Conservation (phyloP, 2,888 invertebrate genomes). For the Pycnomerus fuliginosus region DNA sequence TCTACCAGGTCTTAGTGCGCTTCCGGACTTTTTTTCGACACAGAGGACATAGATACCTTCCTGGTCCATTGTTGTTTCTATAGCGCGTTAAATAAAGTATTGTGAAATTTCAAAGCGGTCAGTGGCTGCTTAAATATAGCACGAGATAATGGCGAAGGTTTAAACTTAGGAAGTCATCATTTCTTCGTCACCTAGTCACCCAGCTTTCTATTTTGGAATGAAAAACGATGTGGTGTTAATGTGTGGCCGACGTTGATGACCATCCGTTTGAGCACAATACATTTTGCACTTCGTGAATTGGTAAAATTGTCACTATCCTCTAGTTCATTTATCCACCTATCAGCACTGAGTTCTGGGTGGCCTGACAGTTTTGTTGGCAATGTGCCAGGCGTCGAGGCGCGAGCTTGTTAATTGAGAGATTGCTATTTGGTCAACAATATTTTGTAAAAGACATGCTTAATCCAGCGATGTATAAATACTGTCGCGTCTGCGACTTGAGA, state of each 20-base stretch:
- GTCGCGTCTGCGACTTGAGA: slow-evolving; percentile 49
- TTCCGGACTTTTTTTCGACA: slow-evolving; percentile 35
- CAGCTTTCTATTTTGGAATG: slow-evolving; percentile 39
- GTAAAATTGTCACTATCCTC: slow-evolving; percentile 45
- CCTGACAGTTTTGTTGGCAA: slow-evolving; percentile 35
- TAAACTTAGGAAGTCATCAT: slow-evolving; percentile 34
- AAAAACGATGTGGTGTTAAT: slow-evolving; percentile 41
- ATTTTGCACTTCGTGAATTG: slow-evolving; percentile 47
- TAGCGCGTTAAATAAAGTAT: not conserved
- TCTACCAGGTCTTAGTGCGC: slow-evolving; percentile 38
- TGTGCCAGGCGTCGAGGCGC: slow-evolving; percentile 40
- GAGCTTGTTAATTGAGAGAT: slow-evolving; percentile 49
- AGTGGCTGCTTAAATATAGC: too few relatives aligned
- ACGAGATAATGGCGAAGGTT: not conserved
- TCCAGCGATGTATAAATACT: slow-evolving; percentile 49
- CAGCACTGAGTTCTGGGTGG: slow-evolving; percentile 44
- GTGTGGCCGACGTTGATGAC: slow-evolving; percentile 49
- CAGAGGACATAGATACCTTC: slow-evolving; percentile 28
- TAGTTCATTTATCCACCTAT: slow-evolving; percentile 48
- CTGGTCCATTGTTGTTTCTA: slow-evolving; percentile 3
- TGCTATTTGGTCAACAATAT: slow-evolving; percentile 47
- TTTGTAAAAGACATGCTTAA: slow-evolving; percentile 45
- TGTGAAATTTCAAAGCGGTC: slow-evolving; percentile 2
- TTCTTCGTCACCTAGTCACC: slow-evolving; percentile 41
- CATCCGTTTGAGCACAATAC: slow-evolving; percentile 42